Base-by-base conservation (phyloP, 37 sponge, comb jelly and placozoan species). In the Ephydatia muelleri region DNA sequence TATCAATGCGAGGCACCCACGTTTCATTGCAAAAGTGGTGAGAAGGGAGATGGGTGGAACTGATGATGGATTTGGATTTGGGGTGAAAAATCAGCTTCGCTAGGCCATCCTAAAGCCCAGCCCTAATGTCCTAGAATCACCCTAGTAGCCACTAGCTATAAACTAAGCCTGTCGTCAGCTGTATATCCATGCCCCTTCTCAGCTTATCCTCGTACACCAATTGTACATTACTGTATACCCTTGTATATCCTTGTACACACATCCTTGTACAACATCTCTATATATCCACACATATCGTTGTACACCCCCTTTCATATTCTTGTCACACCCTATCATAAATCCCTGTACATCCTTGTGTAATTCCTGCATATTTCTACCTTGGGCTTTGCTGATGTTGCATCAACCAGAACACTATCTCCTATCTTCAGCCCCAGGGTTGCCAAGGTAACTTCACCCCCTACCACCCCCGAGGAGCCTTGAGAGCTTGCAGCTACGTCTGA, bases 381-480 rank as follows among this genome's bases (percentile, higher is more conserved):
- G 12, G 81, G 80, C 74, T 76, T 90, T 16, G 76, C 39, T 37
- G 81, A 74, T 26, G 73, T 34, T 23, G 85, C 87, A 78, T 86
- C 91, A 57, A 91, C 86, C 64, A 91, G 38, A 28, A 91, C 65
- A 39, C 71, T 39, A 49, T 87, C 85, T 8, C 92, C 92, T 23
- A 92, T 33, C 29, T 75, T 81, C 49, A 92, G 73, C 0, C 87
- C 87, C 23, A 91, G 91, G 14, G 70, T 82, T 29, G 75, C 84
- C 87, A 91, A 76, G 70, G 87, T 91, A 72, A 86, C 80, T 38
- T 66, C 57, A 57, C 57, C 14, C 57, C 57, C 57, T 1, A 14
- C 57, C 1, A 14, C 16, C 57, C 57, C 57, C 16, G 57, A 57
- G 16, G 57, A 11, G 16, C 22, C 43, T 8, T 49, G 49, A 35